These are phyloP conservation scores for Urocitellus parryii DNA, from an alignment of 2,113 vertebrate species.

Conservation along the genomic window DNA sequence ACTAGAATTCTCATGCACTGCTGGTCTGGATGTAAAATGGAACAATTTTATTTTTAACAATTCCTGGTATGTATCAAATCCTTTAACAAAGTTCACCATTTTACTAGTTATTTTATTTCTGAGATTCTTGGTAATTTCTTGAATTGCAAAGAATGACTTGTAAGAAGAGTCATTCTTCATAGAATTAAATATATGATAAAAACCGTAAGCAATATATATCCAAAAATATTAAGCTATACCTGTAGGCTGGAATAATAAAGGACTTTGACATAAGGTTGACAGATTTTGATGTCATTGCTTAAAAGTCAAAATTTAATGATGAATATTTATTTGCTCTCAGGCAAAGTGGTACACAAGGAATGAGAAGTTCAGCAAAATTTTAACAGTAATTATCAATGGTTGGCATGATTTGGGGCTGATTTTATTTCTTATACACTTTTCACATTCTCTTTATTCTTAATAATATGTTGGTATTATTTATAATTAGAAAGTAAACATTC, in stretches of 20 bases:
- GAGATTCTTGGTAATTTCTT: not conserved
- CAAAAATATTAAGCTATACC: not conserved
- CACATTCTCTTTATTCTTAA: not conserved
- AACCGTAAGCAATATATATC: not conserved
- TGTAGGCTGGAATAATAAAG: not conserved
- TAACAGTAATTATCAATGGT: not conserved
- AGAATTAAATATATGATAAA: not conserved
- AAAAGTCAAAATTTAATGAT: not conserved
- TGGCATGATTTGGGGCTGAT: no score
- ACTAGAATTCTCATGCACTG: not conserved
- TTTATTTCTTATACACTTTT: not conserved
- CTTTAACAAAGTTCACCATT: not conserved
- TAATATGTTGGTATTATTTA: not conserved
- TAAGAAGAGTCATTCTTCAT: not conserved
- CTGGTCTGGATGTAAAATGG: not conserved
- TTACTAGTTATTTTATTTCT: not conserved
- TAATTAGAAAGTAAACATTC: constrained; percentile 8
- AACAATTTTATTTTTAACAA: not conserved
- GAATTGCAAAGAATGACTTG: not conserved
- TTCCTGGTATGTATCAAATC: not conserved
- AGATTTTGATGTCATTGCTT: not conserved
- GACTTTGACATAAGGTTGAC: not conserved
- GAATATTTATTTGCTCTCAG: not conserved
- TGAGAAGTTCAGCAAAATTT: not conserved
- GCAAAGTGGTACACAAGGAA: not conserved